Evolutionary conservation across 2,113 vertebrate genomes (phyloP).

Genomic region (Larimichthys polyactis): DNA sequence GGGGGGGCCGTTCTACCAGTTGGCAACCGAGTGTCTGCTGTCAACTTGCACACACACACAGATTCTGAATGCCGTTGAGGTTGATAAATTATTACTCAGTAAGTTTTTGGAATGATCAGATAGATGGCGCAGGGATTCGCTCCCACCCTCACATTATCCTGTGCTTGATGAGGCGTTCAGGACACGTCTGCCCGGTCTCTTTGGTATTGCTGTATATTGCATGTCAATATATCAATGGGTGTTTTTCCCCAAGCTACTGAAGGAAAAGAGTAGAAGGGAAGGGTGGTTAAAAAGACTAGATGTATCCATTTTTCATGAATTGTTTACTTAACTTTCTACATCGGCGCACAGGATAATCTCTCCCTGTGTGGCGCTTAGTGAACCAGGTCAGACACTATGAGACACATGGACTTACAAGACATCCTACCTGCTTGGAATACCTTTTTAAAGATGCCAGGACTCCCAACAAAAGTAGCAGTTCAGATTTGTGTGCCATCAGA

Average conservation of each 20-base stretch:
- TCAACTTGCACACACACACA: conserved; percentile 34
- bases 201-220: conserved; percentile 75
- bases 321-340: conserved; percentile 33
- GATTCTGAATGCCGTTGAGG: conserved; percentile 28
- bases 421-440: conserved; percentile 29
- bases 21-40: conserved; percentile 32
- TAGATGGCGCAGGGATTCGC: conserved; percentile 17
- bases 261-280: conserved; percentile 44
- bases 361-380: conserved; percentile 18
- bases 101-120: conserved; percentile 47
- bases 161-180: conserved; percentile 44
- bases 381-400: conserved; percentile 48
- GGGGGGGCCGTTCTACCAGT: conserved; percentile 27
- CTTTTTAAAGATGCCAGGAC: conserved; percentile 36
- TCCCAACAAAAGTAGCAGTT: conserved; percentile 51
- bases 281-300: conserved; percentile 34
- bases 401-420: conserved; percentile 37
- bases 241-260: conserved; percentile 47
- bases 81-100: conserved; percentile 33
- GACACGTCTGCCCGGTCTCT: conserved; percentile 49
- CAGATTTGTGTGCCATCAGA: conserved; percentile 59
- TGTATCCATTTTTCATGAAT: conserved; percentile 41
- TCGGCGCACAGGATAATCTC: conserved; percentile 28
- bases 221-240: conserved; percentile 71
- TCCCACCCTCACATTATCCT: conserved; percentile 30